Base-by-base conservation (phyloP, 2,888 invertebrate genomes). In the Yponomeuta malinellus region DNA sequence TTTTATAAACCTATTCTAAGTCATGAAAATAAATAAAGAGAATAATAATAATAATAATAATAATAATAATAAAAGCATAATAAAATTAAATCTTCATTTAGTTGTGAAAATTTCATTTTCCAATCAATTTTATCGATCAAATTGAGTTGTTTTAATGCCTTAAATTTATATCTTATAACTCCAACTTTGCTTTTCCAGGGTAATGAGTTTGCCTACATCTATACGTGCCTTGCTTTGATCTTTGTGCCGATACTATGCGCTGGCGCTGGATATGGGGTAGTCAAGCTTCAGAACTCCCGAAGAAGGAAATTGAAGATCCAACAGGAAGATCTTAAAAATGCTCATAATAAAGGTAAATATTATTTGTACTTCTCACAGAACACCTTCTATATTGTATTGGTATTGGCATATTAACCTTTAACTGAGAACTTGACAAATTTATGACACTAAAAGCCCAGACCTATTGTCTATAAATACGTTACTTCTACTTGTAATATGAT, bases 151-250 rank as follows among this genome's bases (percentile, higher is more conserved):
- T 59, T 15, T 15, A 12, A 15, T 59, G 1, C 15, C 15, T 15
- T 0, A 15, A 59, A 12, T 8, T 3, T 43, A 59, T 1, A 59
- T 15, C 15, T 59, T 59, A 2, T 59, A 15, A 59, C 1, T 59
- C 8, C 52, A 52, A 15, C 52, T 15, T 15, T 59, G 12, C 52
- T 4, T 59, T 59, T 93, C 48, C 92, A 97, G 94, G 99, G 98
- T 33, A 99, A 98, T 79, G 99, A 99, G 86, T 93, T 99, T 72
- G 97, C 98, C n/a, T 99, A 97, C 91, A 98, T 99, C 79, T 98
- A 98, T 87, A 97, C 96, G 0, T 98, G 98, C 83, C 94, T 98
- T 12, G 96, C 97, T 75, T 93, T 99, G 65, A 96, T 95, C 1
- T 97, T 98, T 78, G 96, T 99, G 12, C 99, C 99, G 8, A 96